Evolutionary conservation across 1,140 invertebrate species (phyloP), one percentile per base, ranked within the genome.

Genomic region (Maconellicoccus hirsutus): DNA sequence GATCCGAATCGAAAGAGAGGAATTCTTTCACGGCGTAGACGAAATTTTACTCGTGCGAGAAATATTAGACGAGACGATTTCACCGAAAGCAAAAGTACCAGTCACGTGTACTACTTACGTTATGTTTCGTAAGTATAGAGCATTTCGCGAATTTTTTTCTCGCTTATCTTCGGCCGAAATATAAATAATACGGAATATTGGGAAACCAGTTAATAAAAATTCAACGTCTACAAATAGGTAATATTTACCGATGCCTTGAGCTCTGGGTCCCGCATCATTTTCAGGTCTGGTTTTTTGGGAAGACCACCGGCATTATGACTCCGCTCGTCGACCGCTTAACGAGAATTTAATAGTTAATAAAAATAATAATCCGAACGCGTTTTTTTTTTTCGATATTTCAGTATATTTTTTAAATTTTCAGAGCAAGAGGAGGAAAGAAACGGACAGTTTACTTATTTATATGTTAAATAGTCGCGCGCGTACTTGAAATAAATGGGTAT

Each of bases 231-330:
- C 4, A 33, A 33, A 33, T n/a, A n/a, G n/a, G n/a, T n/a, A 19
- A 19, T 52, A 52, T 16, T 8, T 16, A 52, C 42, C 42, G 42
- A 52, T 52, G 42, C 42, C 42, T 52, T 19, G 16, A 52, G 42
- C 61, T 66, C 61, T 66, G 61, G 61, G 61, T 66, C 61, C 61
- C 61, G 61, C 61, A 66, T 66, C 19, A 66, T 66, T 66, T 23
- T 23, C n/a, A 23, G 19, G 61, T 26, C 21, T 25, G 22, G 61
- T 66, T 23, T 66, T 12, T 19, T 59, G 52, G n/a, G 16, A 22
- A 23, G 61, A 66, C 61, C 61, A 66, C 61, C 61, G 42, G 42
- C 42, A 52, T 52, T 52, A 52, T 52, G n/a, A 19, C 16, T 14
- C 10, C 42, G 42, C 16, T 52, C n/a, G 12, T 52, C 42, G 42